A percentile compares a stretch with the other conserved stretches of the same genome.
Evolutionary conservation across 2,113 vertebrate species (phyloP).

Genomic region (Rousettus leschenaultii): DNA sequence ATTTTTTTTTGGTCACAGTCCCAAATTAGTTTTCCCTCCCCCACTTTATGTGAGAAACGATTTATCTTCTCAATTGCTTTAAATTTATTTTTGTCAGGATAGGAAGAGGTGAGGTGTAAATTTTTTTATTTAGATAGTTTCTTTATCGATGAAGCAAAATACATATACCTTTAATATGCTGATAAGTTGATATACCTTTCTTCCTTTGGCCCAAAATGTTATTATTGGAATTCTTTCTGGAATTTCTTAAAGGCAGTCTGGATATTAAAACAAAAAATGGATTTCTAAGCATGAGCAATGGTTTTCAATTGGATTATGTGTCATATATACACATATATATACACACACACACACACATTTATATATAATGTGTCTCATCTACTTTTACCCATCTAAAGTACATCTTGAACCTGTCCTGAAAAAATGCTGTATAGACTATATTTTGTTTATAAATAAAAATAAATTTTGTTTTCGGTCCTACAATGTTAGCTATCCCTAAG

Average conservation of each 20-base stretch:
- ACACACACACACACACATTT: too few species aligned
- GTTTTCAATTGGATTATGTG: neutral
- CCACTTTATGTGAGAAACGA: conserved; percentile 65
- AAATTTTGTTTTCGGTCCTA: neutral
- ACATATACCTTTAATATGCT: too few species aligned
- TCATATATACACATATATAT: neutral
- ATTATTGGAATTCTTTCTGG: neutral
- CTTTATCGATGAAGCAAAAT: conserved; percentile 54
- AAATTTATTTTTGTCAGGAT: conserved; percentile 72
- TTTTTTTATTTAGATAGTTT: conserved; percentile 66
- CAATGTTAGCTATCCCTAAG: neutral
- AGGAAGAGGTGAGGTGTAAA: conserved; percentile 67
- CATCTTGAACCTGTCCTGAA: neutral
- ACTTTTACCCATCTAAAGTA: neutral
- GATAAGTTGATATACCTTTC: neutral
- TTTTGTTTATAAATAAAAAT: neutral
- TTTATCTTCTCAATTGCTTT: conserved; percentile 78
- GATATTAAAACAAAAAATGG: neutral
- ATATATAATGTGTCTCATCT: too few species aligned
- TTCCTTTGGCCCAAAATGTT: neutral
- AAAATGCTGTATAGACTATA: neutral
- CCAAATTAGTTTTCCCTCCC: conserved; percentile 78
- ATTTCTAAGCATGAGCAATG: neutral
- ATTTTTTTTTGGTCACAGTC: conserved; percentile 70
- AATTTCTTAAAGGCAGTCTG: neutral